These are phyloP conservation scores for Vidua macroura DNA, from an alignment of 2,113 vertebrate genomes.

Conservation along the genomic window DNA sequence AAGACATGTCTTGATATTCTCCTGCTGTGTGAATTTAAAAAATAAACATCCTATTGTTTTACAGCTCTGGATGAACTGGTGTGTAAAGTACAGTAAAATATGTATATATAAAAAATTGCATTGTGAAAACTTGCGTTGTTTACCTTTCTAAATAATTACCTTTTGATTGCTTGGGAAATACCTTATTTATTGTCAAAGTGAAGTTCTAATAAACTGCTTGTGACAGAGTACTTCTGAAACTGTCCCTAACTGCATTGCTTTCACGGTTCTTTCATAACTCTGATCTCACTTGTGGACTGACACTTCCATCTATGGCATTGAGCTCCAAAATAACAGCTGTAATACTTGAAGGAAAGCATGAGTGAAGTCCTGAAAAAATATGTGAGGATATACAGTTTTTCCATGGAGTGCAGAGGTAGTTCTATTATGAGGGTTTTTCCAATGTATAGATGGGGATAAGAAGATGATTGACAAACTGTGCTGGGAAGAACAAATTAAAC, in stretches of 20 bases:
- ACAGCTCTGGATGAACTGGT: slow-evolving; percentile 25
- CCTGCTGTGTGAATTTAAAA: background rate
- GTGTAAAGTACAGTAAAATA: slow-evolving; percentile 53
- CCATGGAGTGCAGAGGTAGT: background rate
- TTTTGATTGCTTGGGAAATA: slow-evolving; percentile 49
- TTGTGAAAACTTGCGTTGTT: slow-evolving; percentile 54
- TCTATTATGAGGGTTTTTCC: background rate
- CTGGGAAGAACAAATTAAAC: background rate
- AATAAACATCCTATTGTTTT: background rate
- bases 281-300: background rate
- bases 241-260: background rate
- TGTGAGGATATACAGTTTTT: background rate
- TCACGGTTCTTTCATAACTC: background rate
- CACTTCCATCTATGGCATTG: background rate
- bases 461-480: background rate
- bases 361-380: background rate
- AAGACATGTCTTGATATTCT: background rate
- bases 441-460: background rate
- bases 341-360: background rate
- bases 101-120: slow-evolving; percentile 61
- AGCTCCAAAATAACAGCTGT: background rate
- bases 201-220: slow-evolving; percentile 65
- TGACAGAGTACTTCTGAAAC: slow-evolving; percentile 17
- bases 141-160: slow-evolving; percentile 65
- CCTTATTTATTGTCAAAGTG: slow-evolving; percentile 63